A percentile compares a stretch with the other conserved stretches of the same genome.
These are phyloP conservation scores for Gymnobelideus leadbeateri DNA, from an alignment of 2,113 vertebrate genomes.

Conservation along the genomic window DNA sequence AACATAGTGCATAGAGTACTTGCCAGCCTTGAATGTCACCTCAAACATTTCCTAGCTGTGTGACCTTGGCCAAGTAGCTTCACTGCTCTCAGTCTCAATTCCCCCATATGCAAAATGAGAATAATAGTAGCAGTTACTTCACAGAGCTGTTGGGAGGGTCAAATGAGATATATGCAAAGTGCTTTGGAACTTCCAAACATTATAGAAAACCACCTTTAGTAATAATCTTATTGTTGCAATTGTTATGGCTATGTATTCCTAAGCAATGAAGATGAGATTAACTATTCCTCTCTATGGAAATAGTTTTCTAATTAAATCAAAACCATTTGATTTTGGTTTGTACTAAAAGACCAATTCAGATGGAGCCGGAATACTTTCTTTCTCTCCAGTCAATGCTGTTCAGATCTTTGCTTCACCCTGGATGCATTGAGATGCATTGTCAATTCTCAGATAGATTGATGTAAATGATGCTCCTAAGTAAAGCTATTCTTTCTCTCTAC, in stretches of 20 bases:
- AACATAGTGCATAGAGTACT: not conserved
- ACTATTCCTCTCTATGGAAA: not conserved
- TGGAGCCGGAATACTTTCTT: not conserved
- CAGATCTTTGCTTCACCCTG: not conserved
- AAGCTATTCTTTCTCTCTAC: slow-evolving; percentile 15
- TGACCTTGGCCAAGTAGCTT: not conserved
- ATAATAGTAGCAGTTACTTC: not conserved
- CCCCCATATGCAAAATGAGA: not conserved
- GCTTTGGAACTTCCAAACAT: not conserved
- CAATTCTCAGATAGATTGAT: not conserved
- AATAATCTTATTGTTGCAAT: not conserved
- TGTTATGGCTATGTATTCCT: not conserved
- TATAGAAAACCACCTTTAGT: not conserved
- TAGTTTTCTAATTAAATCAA: not conserved
- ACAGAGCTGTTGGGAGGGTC: not conserved
- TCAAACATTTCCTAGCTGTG: not conserved
- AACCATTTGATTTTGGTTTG: not conserved
- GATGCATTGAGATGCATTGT: not conserved
- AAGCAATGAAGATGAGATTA: not conserved
- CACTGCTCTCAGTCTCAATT: not conserved
- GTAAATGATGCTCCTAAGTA: not conserved
- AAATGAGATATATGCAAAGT: not conserved
- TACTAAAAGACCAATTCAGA: not conserved
- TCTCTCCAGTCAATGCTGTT: not conserved
- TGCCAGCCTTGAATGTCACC: not conserved